Conservation (phyloP, 2,113 vertebrate species). For the Rhinolophus ferrumequinum region DNA sequence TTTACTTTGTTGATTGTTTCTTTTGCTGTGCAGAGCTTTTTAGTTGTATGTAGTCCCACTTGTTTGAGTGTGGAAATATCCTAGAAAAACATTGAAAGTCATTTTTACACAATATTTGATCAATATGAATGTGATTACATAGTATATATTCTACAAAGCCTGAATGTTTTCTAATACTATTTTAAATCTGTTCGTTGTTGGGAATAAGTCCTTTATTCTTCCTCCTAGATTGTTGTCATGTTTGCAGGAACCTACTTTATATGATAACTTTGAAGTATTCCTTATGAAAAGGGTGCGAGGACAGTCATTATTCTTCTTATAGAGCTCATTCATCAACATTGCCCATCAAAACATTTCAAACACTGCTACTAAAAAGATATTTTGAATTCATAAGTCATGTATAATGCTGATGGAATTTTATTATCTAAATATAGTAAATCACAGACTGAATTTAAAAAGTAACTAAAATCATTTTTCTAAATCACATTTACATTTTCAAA, state of each 20-base stretch:
- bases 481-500: neutral
- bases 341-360: neutral
- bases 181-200: neutral
- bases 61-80: neutral
- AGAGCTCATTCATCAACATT: neutral
- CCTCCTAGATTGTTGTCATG: neutral
- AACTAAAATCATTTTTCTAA: neutral
- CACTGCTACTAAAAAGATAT: neutral
- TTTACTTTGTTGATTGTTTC: neutral
- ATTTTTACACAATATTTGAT: constrained; percentile 39
- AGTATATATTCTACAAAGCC: neutral
- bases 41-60: neutral
- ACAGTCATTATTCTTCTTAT: neutral
- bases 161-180: neutral
- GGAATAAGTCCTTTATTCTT: neutral
- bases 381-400: constrained; percentile 40
- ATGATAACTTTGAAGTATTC: neutral
- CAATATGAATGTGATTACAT: neutral
- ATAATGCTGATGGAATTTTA: neutral
- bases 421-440: neutral
- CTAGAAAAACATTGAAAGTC: constrained; percentile 12
- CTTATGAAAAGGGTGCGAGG: neutral
- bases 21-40: neutral
- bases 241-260: neutral
- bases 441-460: constrained; percentile 1